Evolutionary conservation across 2,888 invertebrate species (phyloP).

Genomic region (Drosophila tanythrix): DNA sequence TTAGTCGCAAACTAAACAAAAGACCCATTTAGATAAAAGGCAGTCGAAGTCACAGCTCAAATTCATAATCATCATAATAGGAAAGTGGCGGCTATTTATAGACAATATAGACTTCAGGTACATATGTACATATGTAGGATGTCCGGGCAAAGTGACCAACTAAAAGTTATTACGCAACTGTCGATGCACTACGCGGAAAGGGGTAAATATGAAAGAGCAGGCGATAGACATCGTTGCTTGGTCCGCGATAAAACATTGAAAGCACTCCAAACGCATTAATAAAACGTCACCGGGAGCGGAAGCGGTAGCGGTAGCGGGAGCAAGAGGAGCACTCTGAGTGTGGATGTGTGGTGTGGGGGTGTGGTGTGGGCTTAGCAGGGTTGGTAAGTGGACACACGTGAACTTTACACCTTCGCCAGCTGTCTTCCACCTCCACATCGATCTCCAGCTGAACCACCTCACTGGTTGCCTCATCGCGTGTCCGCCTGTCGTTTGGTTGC

Average conservation of each 20-base stretch:
- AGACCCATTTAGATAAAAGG: constrained; percentile 77
- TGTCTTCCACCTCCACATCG: constrained; percentile 50
- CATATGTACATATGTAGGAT: constrained; percentile 11
- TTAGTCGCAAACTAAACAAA: constrained; percentile 69
- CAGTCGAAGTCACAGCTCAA: constrained; percentile 35
- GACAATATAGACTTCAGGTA: constrained; percentile 19
- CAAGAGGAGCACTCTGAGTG: constrained; percentile 8
- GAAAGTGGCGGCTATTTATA: constrained; percentile 50
- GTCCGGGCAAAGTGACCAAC: constrained; percentile 57
- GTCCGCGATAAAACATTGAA: constrained; percentile 74
- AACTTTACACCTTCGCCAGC: constrained; percentile 83
- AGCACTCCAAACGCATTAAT: constrained; percentile 80
- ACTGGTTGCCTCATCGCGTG: constrained; percentile 69
- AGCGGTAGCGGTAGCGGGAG: not conserved
- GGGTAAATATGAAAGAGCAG: constrained; percentile 35
- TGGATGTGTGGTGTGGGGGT: constrained; percentile 4
- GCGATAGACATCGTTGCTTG: constrained; percentile 58
- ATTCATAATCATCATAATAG: constrained; percentile 70
- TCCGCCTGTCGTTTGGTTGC: constrained; percentile 69
- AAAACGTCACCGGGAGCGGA: constrained; percentile 50
- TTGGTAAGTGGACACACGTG: constrained; percentile 81
- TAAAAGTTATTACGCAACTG: constrained; percentile 74
- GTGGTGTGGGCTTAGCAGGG: constrained; percentile 18
- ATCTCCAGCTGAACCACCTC: not conserved
- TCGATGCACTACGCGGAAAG: constrained; percentile 58